Conservation (phyloP, 2,113 vertebrate species). For the Fulmarus glacialis region DNA sequence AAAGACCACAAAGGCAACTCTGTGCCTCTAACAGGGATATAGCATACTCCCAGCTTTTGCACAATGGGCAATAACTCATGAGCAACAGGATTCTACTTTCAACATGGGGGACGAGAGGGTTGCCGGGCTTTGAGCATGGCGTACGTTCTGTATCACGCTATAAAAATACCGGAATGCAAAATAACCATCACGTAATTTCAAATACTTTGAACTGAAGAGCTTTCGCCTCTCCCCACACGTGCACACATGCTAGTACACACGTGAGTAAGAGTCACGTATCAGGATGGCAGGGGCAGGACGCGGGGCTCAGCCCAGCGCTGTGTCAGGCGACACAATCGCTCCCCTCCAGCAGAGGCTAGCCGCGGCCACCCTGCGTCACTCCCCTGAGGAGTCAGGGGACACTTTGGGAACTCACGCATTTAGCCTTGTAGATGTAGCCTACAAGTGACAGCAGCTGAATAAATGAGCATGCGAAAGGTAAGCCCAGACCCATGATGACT, state of each 20-base stretch:
- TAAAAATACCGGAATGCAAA: background rate
- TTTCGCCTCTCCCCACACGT: background rate
- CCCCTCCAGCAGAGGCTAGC: background rate
- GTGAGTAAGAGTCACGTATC: background rate
- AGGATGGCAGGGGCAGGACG: accelerated
- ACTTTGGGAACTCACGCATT: accelerated
- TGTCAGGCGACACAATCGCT: accelerated
- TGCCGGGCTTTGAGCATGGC: background rate
- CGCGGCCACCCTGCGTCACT: accelerated
- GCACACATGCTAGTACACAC: background rate
- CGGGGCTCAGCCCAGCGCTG: accelerated
- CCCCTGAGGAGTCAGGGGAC: accelerated
- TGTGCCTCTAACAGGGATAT: background rate
- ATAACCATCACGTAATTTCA: background rate
- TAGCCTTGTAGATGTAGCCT: background rate
- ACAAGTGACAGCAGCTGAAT: background rate
- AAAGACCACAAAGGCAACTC: background rate
- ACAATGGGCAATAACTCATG: accelerated
- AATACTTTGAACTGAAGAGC: background rate
- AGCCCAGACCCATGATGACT: background rate
- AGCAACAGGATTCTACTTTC: background rate
- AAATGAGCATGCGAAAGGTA: background rate
- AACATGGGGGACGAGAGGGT: background rate
- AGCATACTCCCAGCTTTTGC: background rate
- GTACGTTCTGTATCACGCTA: background rate